Base-by-base conservation (phyloP, 1,140 invertebrate species). In the Rhyacophila brunnea region DNA sequence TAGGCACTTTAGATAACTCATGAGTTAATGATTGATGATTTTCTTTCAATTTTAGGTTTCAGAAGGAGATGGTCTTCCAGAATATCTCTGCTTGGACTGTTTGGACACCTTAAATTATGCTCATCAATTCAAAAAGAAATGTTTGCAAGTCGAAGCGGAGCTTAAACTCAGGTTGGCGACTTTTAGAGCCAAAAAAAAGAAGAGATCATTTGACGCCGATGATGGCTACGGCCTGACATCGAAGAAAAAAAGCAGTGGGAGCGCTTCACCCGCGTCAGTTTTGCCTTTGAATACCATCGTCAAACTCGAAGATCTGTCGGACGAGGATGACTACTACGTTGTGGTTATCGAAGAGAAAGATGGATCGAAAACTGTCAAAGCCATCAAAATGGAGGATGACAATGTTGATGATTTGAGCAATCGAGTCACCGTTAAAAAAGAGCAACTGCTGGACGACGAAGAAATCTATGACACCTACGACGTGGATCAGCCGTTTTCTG, bases 61-160 rank as follows among this genome's bases (percentile, higher is more conserved):
- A 34, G 63, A 68, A 46, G 71, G 74, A 60, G 77, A 78, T 65
- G 74, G 71, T 28, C 57, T 78, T 44, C 74, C 75, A 9, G 71
- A 73, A 46, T 74, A 70, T 28, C 68, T 79, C 5, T 79, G 77
- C 45, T 19, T 54, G 10, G 69, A 74, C 23, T 79, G 77, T 62
- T 69, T 67, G 19, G 62, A 62, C 6, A 66, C 70, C 35, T 64
- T 79, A 61, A 71, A 68, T 45, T 70, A 71, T 23, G 72, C 76
- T n/a, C 71, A 75, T 63, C 68, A 78, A 19, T 79, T 79, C 58
- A 65, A 71, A n/a, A 71, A 68, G 43, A 74, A 77, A 58, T 77
- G 75, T 50, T 67, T 77, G 50, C 74, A 71, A 55, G 76, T 78
- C 67, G 74, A 79, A 55, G 69, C 66, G 18, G 70, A 77, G 54